phyloP scores from a whole-genome alignment of 2,888 invertebrate species.

The Heteromurus nitidus region DNA sequence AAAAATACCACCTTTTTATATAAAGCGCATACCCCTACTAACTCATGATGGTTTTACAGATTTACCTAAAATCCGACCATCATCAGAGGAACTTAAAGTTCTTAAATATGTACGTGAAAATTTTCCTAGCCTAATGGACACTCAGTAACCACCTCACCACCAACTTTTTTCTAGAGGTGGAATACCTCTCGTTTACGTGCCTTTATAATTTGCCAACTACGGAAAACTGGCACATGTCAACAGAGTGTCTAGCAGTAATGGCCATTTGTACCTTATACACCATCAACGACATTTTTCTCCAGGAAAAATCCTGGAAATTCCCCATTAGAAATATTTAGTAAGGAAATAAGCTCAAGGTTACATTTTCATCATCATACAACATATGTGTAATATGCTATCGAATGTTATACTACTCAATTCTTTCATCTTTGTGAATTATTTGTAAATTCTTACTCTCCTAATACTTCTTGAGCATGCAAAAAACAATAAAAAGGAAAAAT shows the following conservation, averaged over 20 bases:
- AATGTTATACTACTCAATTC: neutral
- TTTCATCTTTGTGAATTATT: too few species aligned
- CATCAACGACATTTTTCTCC: neutral
- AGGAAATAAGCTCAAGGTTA: neutral
- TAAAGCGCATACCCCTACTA: too few species aligned
- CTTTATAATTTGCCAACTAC: conserved; percentile 60
- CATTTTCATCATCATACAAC: too few species aligned
- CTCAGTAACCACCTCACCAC: conserved; percentile 20
- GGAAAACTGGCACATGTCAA: conserved; percentile 49
- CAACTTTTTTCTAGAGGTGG: neutral
- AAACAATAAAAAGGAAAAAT: conserved; percentile 16
- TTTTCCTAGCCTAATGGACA: too few species aligned
- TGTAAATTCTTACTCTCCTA: neutral
- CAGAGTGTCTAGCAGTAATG: conserved; percentile 59
- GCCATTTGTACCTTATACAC: conserved; percentile 60
- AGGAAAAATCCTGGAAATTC: neutral
- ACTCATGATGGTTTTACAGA: too few species aligned
- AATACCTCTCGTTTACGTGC: conserved; percentile 64
- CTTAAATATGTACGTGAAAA: too few species aligned
- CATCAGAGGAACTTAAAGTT: too few species aligned
- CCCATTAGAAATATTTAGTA: too few species aligned
- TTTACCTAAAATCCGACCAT: too few species aligned
- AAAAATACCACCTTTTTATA: too few species aligned
- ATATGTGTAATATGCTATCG: neutral
- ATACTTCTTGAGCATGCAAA: conserved; percentile 37